Conservation (phyloP, 2,797 vertebrate species). For the Lycodopsis pacificus region DNA sequence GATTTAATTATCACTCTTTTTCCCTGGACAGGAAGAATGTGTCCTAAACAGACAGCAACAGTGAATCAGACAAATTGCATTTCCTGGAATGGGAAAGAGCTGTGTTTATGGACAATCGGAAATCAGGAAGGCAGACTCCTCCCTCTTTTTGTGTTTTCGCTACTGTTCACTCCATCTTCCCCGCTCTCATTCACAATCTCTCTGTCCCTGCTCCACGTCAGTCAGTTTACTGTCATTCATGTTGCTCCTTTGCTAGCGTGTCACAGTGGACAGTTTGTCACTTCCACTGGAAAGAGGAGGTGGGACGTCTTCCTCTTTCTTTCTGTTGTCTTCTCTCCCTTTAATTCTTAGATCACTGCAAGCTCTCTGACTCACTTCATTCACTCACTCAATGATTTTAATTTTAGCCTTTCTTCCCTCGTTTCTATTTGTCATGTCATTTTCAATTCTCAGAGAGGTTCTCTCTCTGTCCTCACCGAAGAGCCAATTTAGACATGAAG, state of each 20-base stretch:
- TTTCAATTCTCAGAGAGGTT: background rate
- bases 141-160: conserved; percentile 17
- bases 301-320: conserved; percentile 2
- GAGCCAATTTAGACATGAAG: conserved; percentile 10
- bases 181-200: conserved; percentile 6
- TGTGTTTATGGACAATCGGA: conserved; percentile 41
- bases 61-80: conserved; percentile 70
- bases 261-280: background rate
- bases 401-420: background rate
- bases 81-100: conserved; percentile 62
- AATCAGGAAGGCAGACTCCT: conserved; percentile 8
- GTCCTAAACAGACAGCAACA: conserved; percentile 47
- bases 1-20: conserved; percentile 43
- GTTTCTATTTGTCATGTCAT: background rate
- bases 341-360: background rate
- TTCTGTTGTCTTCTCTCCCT: background rate
- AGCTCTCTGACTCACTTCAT: background rate
- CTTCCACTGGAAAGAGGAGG: conserved; percentile 8
- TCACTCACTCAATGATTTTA: background rate
- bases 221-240: conserved; percentile 1
- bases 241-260: background rate
- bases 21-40: conserved; percentile 24
- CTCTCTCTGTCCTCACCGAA: background rate
- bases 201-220: background rate
- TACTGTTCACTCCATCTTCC: conserved; percentile 1